Evolutionary conservation across 2,797 vertebrate species (phyloP).

Genomic region (Triplophysa bombifrons): DNA sequence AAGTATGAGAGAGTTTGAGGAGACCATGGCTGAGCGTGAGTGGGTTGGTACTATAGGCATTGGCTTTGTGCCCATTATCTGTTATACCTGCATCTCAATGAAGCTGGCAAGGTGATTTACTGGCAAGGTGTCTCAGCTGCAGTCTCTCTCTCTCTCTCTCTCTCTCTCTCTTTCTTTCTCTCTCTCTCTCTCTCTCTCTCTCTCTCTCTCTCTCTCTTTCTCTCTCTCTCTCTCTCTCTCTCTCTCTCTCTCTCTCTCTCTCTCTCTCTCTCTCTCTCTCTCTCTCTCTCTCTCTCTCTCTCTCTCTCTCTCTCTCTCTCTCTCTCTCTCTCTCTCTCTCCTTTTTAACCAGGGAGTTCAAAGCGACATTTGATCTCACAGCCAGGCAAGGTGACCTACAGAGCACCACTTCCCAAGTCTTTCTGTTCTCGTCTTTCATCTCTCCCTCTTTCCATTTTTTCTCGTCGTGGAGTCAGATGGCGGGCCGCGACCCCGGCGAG

Average conservation of each 20-base stretch:
- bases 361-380: slow-evolving; percentile 82
- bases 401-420: slow-evolving; percentile 68
- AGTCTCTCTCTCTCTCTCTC: slow-evolving; percentile 51
- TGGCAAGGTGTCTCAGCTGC: slow-evolving; percentile 57
- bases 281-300: slow-evolving; percentile 42
- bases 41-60: slow-evolving; percentile 59
- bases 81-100: slow-evolving; percentile 79
- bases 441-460: slow-evolving; percentile 49
- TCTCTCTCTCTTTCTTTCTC: slow-evolving; percentile 41
- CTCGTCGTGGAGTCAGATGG: slow-evolving; percentile 66
- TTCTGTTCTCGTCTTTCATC: slow-evolving; percentile 50
- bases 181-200: slow-evolving; percentile 42
- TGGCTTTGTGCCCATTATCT: slow-evolving; percentile 65
- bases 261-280: slow-evolving; percentile 45
- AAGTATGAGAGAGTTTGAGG: neutral
- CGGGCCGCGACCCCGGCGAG: slow-evolving; percentile 74
- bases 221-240: slow-evolving; percentile 49
- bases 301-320: slow-evolving; percentile 45
- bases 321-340: slow-evolving; percentile 47
- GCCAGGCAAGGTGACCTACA: slow-evolving; percentile 80
- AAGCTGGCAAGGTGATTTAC: slow-evolving; percentile 74
- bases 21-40: neutral
- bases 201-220: slow-evolving; percentile 49
- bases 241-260: slow-evolving; percentile 50
- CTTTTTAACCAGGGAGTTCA: slow-evolving; percentile 70